Percentiles rank a stretch among this genome's conserved stretches.
phyloP scores from a whole-genome alignment of 2,113 vertebrate genomes.

The Accipiter virgatus region DNA sequence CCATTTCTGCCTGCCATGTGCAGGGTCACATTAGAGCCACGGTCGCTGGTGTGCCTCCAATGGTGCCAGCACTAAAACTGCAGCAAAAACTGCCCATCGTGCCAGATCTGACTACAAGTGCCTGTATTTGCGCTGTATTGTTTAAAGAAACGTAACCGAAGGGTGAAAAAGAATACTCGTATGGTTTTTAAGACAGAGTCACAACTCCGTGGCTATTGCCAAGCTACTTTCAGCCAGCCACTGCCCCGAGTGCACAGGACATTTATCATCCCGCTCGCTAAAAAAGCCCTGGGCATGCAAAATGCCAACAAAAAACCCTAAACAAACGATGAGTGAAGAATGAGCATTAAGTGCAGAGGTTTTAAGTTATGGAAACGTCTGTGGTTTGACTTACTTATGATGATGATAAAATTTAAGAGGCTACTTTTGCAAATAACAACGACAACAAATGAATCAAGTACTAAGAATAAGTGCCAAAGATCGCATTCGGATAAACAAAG shows the following conservation, averaged over 20 bases:
- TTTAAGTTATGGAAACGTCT: background rate
- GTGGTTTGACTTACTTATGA: background rate
- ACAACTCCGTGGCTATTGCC: rapidly evolving
- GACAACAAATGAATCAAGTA: background rate
- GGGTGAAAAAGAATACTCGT: background rate
- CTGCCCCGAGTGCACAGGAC: rapidly evolving
- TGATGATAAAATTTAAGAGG: constrained; percentile 9
- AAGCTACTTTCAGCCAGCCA: background rate
- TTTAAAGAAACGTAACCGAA: background rate
- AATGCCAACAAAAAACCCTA: background rate
- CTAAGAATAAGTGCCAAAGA: constrained; percentile 1
- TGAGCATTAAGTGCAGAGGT: background rate
- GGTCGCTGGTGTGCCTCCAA: background rate
- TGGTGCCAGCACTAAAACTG: background rate
- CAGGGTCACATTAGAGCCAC: rapidly evolving
- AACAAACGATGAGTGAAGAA: background rate
- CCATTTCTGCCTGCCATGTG: background rate
- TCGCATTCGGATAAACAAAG: rapidly evolving
- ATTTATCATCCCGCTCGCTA: background rate
- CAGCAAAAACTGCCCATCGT: rapidly evolving
- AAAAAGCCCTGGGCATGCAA: background rate
- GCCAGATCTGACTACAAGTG: background rate
- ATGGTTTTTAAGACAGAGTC: background rate
- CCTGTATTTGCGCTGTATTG: background rate
- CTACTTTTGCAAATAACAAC: constrained; percentile 2